phyloP scores from a whole-genome alignment of 2,113 vertebrate genomes.

The Rostratula benghalensis region DNA sequence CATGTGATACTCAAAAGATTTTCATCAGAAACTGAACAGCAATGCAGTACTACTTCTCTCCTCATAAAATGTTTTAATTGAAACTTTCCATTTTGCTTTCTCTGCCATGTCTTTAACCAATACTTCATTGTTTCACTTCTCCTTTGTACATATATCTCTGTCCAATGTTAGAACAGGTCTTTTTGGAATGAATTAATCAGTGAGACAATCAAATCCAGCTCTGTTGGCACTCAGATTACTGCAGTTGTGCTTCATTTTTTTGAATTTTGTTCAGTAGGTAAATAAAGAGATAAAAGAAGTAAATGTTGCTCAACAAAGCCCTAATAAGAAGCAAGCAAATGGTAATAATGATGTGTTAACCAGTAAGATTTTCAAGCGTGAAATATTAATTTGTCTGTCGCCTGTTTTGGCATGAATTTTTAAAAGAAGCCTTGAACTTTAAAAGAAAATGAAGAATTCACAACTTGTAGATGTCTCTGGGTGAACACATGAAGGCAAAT shows the following conservation, averaged over 20 bases:
- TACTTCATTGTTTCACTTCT: background rate
- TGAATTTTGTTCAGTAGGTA: background rate
- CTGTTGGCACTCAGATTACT: background rate
- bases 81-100: background rate
- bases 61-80: background rate
- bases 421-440: constrained; percentile 73
- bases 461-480: constrained; percentile 51
- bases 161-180: background rate
- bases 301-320: constrained; percentile 17
- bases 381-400: background rate
- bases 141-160: background rate
- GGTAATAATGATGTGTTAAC: constrained; percentile 19
- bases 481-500: constrained; percentile 56
- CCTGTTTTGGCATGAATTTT: constrained; percentile 73
- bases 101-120: background rate
- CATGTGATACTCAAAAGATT: background rate
- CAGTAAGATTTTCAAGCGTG: constrained; percentile 37
- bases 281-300: background rate
- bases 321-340: constrained; percentile 35
- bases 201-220: background rate
- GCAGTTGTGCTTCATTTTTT: background rate
- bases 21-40: background rate
- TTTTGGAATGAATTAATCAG: background rate
- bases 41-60: background rate
- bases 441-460: constrained; percentile 73